Evolutionary conservation across 2,113 vertebrate genomes (phyloP).

Genomic region (Percopsis transmontana): DNA sequence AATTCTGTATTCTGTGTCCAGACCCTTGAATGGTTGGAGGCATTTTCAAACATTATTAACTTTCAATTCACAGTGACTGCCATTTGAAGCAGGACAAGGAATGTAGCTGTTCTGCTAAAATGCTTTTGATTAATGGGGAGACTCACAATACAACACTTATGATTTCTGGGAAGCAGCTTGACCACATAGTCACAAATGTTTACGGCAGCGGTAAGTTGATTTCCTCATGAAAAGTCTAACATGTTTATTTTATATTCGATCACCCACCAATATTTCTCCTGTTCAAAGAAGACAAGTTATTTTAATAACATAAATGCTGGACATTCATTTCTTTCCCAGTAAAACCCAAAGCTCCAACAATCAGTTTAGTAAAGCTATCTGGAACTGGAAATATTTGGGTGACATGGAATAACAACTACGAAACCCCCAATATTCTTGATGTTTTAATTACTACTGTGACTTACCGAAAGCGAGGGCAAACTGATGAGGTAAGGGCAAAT

Average conservation of each 20-base stretch:
- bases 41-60: background rate
- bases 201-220: slow-evolving; percentile 39
- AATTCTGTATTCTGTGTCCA: background rate
- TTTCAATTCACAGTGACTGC: slow-evolving; percentile 19
- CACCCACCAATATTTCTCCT: no score
- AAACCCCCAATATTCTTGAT: rapidly evolving
- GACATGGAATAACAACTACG: slow-evolving; percentile 39
- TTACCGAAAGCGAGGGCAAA: slow-evolving; percentile 51
- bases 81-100: background rate
- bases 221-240: background rate
- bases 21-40: background rate
- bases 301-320: no score
- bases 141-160: background rate
- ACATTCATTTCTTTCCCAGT: slow-evolving; percentile 40
- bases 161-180: background rate
- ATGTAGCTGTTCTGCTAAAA: slow-evolving; percentile 39
- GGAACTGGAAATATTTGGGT: slow-evolving; percentile 45
- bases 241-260: no score
- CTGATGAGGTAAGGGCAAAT: slow-evolving; percentile 27
- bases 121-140: rapidly evolving
- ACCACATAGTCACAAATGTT: background rate
- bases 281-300: no score
- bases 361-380: slow-evolving; percentile 18
- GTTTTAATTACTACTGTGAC: background rate
- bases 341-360: slow-evolving; percentile 63